A percentile compares a stretch with the other conserved stretches of the same genome.
Evolutionary conservation across 2,888 invertebrate genomes (phyloP).

Genomic region (Thelaira solivaga): DNA sequence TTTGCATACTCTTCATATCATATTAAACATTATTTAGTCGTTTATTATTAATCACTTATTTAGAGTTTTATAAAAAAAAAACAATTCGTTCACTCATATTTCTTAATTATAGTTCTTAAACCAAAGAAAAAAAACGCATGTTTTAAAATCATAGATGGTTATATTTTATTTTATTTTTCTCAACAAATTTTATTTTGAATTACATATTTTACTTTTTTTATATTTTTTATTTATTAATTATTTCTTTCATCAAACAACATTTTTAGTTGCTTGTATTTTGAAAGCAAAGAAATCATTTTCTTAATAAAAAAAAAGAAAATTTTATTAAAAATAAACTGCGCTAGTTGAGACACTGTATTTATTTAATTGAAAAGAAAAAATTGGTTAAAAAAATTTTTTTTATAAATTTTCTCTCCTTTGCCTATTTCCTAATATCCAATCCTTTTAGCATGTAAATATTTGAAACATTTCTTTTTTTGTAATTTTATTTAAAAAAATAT

Average conservation of each 20-base stretch:
- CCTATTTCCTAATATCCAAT: not conserved
- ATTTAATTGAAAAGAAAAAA: slow-evolving; percentile 15
- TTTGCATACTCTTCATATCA: not conserved
- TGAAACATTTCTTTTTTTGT: not conserved
- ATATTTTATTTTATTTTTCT: not conserved
- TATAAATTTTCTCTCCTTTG: not conserved
- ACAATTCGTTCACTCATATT: not conserved
- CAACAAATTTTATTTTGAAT: slow-evolving; percentile 41
- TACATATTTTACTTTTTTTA: too few relatives aligned
- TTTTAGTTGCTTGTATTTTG: slow-evolving; percentile 10
- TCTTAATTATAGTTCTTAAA: slow-evolving; percentile 18
- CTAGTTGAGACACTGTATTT: slow-evolving; percentile 75
- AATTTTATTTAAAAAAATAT: not conserved
- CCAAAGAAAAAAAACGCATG: not conserved
- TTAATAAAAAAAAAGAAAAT: slow-evolving; percentile 29
- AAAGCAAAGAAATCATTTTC: slow-evolving; percentile 8
- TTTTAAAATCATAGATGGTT: slow-evolving; percentile 15
- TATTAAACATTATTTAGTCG: slow-evolving; percentile 1
- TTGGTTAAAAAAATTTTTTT: slow-evolving; percentile 4
- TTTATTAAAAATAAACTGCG: slow-evolving; percentile 61
- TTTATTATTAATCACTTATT: not conserved
- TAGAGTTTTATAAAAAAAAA: not conserved
- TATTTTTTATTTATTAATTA: not conserved
- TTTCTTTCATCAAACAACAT: not conserved
- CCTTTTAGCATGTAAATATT: slow-evolving; percentile 24